A percentile compares a stretch with the other conserved stretches of the same genome.
These are phyloP conservation scores for Drosophila carrolli DNA, from an alignment of 1,140 invertebrate species.

Conservation along the genomic window DNA sequence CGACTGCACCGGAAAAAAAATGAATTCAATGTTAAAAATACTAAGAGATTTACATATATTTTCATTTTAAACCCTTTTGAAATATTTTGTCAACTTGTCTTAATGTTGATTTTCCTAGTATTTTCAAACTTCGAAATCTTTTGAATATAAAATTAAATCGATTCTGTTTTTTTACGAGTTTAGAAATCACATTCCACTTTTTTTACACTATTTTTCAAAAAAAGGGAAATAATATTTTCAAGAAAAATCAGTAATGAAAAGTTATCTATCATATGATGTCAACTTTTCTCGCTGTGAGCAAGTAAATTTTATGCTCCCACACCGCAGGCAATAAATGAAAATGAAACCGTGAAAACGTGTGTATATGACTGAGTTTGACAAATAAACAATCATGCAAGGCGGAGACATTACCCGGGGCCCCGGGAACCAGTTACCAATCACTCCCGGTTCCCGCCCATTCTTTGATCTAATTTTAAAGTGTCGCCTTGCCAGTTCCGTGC, in stretches of 20 bases:
- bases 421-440: slow-evolving; percentile 6
- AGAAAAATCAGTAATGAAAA: too few species aligned
- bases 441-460: slow-evolving; percentile 16
- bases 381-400: slow-evolving; percentile 26
- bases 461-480: slow-evolving; percentile 25
- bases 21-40: slow-evolving; percentile 5
- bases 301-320: slow-evolving; percentile 52
- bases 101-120: too few species aligned
- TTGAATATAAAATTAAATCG: too few species aligned
- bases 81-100: too few species aligned
- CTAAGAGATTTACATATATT: too few species aligned
- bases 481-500: slow-evolving; percentile 31
- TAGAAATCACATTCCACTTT: too few species aligned
- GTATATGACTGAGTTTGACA: slow-evolving; percentile 17
- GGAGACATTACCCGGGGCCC: slow-evolving; percentile 16
- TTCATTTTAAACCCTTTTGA: too few species aligned
- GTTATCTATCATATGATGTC: background rate
- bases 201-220: too few species aligned
- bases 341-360: slow-evolving; percentile 52
- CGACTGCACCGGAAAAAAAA: background rate
- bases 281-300: slow-evolving; percentile 25
- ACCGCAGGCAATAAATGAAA: slow-evolving; percentile 58
- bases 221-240: too few species aligned
- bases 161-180: too few species aligned
- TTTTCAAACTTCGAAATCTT: too few species aligned